These are phyloP conservation scores for Colistium nudipinnis DNA, from an alignment of 2,113 vertebrate genomes.

Conservation along the genomic window DNA sequence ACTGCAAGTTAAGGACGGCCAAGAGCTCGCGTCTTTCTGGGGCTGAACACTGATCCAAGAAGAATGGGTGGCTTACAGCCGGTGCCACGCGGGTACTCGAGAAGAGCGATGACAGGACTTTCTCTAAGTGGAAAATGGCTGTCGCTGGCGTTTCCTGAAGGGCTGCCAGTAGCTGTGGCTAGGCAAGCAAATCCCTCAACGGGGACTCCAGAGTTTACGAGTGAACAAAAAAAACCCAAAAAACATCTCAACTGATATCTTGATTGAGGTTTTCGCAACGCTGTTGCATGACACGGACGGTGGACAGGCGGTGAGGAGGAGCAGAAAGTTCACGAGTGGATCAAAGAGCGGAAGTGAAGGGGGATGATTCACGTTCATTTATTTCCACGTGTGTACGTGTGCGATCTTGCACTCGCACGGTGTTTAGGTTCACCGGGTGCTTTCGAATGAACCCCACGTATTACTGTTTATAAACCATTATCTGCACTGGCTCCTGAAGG, in stretches of 20 bases:
- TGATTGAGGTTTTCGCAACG: conserved; percentile 32
- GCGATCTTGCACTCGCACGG: conserved; percentile 23
- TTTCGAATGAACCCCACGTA: conserved; percentile 31
- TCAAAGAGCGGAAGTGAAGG: conserved; percentile 15
- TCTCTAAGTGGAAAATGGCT: conserved; percentile 53
- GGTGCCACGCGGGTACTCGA: conserved; percentile 52
- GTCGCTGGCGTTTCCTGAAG: conserved; percentile 36
- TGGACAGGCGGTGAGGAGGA: conserved; percentile 6
- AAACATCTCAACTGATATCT: conserved; percentile 30
- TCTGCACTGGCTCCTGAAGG: conserved; percentile 41
- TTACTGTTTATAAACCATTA: conserved; percentile 55
- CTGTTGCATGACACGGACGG: not conserved
- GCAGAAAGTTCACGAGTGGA: conserved; percentile 35
- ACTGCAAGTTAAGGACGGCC: not conserved
- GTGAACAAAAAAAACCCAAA: conserved; percentile 47
- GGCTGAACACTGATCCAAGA: conserved; percentile 8
- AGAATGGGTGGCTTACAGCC: conserved; percentile 16
- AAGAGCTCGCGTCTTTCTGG: not conserved
- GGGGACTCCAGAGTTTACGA: conserved; percentile 18
- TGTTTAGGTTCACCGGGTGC: conserved; percentile 53
- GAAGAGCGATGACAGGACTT: conserved; percentile 59
- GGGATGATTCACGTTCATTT: conserved; percentile 30
- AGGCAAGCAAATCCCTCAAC: conserved; percentile 20
- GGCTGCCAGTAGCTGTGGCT: conserved; percentile 41
- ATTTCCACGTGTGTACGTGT: conserved; percentile 25